Evolutionary conservation across 2,797 vertebrate genomes (phyloP), one percentile per base, ranked within the genome.

Genomic region (Gadopsis bispinosus): DNA sequence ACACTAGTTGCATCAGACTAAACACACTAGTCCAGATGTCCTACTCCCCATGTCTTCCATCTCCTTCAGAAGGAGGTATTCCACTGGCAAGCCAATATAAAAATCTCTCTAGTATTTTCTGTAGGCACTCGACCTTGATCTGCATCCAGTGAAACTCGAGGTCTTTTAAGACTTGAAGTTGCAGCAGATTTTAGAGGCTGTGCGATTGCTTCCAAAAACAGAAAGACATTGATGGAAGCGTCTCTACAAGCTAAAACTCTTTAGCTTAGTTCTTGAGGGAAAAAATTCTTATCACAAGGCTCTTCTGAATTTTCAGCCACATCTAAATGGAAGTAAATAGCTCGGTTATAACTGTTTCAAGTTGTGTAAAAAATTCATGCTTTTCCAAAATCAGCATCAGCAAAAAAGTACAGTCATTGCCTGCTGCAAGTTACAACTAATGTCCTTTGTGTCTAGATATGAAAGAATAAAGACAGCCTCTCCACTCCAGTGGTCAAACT

Each of bases 381-480:
- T 51, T 56, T 43, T 73, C 14, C 29, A 41, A 13, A 50, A 48
- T 56, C 5, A 29, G 7, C 13, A 29, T 22, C 58, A n/a, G 37
- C 4, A 51, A 33, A 33, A 33, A 56, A 64, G 12, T 14, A 65
- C 4, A 10, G 20, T 12, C 22, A 19, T 17, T 20, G 41, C 14
- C 56, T 48, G 39, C 64, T 56, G 48, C 53, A 37, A 35, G 11
- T 50, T 47, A 39, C 7, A 67, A 17, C 48, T 43, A 26, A n/a
- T 54, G 26, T 3, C 8, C 5, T 10, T 19, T 60, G 14, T 75
- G 33, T 54, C 59, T 61, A n/a, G 31, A 33, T 55, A 29, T 8
- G 53, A 48, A 9, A 71, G 41, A 60, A 61, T 22, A 51, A 77
- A n/a, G 26, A 56, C 50, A 63, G 41, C 56, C 35, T 69, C 26